A percentile compares a stretch with the other conserved stretches of the same genome.
Conservation (phyloP, 2,797 vertebrate species). For the Meda fulgida region DNA sequence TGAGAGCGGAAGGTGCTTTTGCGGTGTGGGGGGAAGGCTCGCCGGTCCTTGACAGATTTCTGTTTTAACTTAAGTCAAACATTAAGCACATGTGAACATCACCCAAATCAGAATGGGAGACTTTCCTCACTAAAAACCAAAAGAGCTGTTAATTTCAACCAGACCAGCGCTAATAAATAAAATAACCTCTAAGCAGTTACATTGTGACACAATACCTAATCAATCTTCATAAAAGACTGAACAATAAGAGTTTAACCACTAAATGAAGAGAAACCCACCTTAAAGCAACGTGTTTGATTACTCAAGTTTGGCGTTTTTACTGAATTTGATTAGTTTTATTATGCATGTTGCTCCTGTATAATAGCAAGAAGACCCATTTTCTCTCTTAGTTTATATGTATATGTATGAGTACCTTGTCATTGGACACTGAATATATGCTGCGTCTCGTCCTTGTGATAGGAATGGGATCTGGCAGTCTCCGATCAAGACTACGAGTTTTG, state of each 20-base stretch:
- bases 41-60: constrained; percentile 53
- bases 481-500: constrained; percentile 87
- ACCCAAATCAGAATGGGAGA: constrained; percentile 7
- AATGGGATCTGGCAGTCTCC: constrained; percentile 81
- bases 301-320: not conserved
- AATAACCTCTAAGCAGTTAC: not conserved
- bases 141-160: not conserved
- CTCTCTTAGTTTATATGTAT: not conserved
- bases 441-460: constrained; percentile 84
- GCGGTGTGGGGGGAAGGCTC: constrained; percentile 53
- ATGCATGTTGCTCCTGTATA: not conserved
- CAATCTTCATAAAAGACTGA: not conserved
- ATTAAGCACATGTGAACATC: constrained; percentile 36
- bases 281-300: not conserved
- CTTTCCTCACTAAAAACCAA: not conserved
- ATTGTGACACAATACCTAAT: not conserved
- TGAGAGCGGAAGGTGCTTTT: constrained; percentile 65
- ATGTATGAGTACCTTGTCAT: constrained; percentile 78
- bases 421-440: constrained; percentile 82
- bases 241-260: not conserved
- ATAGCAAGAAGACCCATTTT: not conserved
- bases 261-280: not conserved
- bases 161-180: not conserved
- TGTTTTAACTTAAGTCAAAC: constrained; percentile 53
- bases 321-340: not conserved